phyloP scores from a whole-genome alignment of 1,140 invertebrate genomes.

The Bacillus rossius region DNA sequence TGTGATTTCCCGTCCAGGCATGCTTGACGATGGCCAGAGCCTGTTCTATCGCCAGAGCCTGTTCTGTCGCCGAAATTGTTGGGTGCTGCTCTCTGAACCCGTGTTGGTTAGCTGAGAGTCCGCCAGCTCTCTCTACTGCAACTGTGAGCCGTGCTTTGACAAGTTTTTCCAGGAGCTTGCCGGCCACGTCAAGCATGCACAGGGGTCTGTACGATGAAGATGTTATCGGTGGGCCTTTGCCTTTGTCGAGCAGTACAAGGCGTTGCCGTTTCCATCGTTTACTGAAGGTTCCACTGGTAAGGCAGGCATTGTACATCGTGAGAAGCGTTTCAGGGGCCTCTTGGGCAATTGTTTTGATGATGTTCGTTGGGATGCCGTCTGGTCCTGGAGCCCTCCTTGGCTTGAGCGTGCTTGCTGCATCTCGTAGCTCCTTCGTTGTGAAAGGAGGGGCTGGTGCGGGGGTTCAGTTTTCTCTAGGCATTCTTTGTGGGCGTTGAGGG shows the following conservation, averaged over 20 bases:
- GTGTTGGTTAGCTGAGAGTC: constrained; percentile 16
- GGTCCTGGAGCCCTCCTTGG: too few relatives aligned
- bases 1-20: constrained; percentile 4
- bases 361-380: too few relatives aligned
- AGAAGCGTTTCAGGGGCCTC: too few relatives aligned
- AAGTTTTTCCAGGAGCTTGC: constrained; percentile 26
- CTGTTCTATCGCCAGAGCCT: too few relatives aligned
- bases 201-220: constrained; percentile 23
- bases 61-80: constrained; percentile 17
- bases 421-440: too few relatives aligned
- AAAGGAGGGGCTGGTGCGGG: too few relatives aligned
- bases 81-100: constrained; percentile 23
- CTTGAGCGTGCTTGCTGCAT: too few relatives aligned
- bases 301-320: too few relatives aligned
- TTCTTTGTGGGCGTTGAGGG: too few relatives aligned
- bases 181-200: constrained; percentile 25
- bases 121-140: constrained; percentile 8
- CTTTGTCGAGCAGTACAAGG: constrained; percentile 17
- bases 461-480: too few relatives aligned
- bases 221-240: neutral
- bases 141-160: constrained; percentile 9
- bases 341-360: too few relatives aligned
- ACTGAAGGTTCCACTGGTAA: too few relatives aligned
- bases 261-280: constrained; percentile 13
- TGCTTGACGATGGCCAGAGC: neutral